phyloP scores from a whole-genome alignment of 2,888 invertebrate species.

The Mylabris sibirica region DNA sequence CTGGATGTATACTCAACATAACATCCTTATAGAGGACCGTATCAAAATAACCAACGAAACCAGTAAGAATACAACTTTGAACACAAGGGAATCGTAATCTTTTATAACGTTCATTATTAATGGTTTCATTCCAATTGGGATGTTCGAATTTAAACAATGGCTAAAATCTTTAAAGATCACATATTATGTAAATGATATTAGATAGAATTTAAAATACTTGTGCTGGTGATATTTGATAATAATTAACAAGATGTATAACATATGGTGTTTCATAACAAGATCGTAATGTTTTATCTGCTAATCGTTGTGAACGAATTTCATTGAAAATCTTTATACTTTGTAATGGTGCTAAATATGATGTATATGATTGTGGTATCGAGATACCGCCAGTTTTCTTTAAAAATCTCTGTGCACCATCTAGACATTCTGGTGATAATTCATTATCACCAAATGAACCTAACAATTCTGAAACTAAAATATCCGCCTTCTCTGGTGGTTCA shows the following conservation, averaged over 20 bases:
- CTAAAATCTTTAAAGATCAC: conserved; percentile 57
- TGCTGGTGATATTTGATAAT: conserved; percentile 77
- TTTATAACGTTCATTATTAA: conserved; percentile 78
- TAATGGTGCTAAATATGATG: conserved; percentile 91
- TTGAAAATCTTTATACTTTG: conserved; percentile 88
- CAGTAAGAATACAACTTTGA: conserved; percentile 86
- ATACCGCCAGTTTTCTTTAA: conserved; percentile 90
- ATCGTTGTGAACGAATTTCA: conserved; percentile 69
- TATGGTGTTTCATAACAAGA: conserved; percentile 83
- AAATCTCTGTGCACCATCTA: conserved; percentile 91
- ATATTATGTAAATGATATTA: conserved; percentile 5
- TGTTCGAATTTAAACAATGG: conserved; percentile 88
- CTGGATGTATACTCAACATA: conserved; percentile 87
- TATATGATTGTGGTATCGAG: conserved; percentile 89
- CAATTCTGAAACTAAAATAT: conserved; percentile 94
- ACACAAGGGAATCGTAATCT: conserved; percentile 73
- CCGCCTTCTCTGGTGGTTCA: conserved; percentile 84
- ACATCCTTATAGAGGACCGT: conserved; percentile 85
- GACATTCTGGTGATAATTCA: conserved; percentile 97
- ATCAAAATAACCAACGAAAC: conserved; percentile 96
- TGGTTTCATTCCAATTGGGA: conserved; percentile 76
- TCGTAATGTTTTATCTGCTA: conserved; percentile 64
- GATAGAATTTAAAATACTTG: conserved; percentile 57
- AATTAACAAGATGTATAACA: conserved; percentile 91
- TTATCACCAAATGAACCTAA: conserved; percentile 97